Evolutionary conservation across 2,888 invertebrate species (phyloP).

Genomic region (Steinernema scapterisci): DNA sequence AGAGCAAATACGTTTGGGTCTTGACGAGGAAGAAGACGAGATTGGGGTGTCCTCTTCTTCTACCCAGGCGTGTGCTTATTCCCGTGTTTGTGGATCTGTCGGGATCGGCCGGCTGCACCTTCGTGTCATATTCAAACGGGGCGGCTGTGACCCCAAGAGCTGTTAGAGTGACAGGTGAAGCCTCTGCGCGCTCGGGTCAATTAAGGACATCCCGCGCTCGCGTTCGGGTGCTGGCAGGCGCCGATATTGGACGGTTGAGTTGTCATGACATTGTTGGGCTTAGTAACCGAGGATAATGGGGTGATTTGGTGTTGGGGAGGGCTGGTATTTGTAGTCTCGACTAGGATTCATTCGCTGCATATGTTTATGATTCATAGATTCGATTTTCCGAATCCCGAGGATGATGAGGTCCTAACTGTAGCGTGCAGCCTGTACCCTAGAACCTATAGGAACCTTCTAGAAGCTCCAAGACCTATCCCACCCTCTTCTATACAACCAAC

Average conservation of each 20-base stretch:
- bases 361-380: conserved; percentile 29
- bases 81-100: not conserved
- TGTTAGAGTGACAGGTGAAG: conserved; percentile 27
- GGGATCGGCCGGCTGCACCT: not conserved
- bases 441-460: no score
- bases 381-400: no score
- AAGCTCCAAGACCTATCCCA: no score
- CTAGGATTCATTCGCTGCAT: not conserved
- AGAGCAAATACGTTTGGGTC: conserved; percentile 9
- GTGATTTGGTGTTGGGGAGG: no score
- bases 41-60: no score
- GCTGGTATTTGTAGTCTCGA: not conserved
- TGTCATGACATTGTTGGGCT: conserved; percentile 9
- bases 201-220: conserved; percentile 14
- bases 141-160: not conserved
- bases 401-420: no score
- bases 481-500: no score
- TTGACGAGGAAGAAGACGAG: no score
- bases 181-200: conserved; percentile 12
- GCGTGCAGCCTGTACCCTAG: no score
- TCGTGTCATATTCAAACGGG: not conserved
- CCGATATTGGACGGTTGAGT: not conserved
- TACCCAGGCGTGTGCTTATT: no score
- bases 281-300: not conserved
- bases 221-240: no score